A percentile compares a stretch with the other conserved stretches of the same genome.
These are phyloP conservation scores for Eledona agricola DNA, from an alignment of 2,888 invertebrate species.

Conservation along the genomic window DNA sequence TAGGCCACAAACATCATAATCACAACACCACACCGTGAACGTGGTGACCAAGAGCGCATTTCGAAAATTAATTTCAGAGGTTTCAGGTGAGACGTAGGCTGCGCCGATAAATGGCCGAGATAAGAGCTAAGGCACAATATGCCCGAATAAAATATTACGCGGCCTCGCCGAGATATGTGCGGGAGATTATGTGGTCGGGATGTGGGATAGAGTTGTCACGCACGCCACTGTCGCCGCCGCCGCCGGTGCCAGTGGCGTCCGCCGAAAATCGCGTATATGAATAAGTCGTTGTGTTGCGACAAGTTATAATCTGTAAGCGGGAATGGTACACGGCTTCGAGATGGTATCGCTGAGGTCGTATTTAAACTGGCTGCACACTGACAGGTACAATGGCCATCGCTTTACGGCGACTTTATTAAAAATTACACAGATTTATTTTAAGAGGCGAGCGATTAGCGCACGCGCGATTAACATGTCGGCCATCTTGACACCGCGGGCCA, in stretches of 20 bases:
- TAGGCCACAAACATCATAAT: too few relatives aligned
- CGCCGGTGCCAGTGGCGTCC: too few relatives aligned
- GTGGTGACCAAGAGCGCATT: too few relatives aligned
- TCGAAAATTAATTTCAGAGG: constrained; percentile 56
- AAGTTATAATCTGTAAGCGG: constrained; percentile 52
- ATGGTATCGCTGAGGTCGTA: constrained; percentile 48
- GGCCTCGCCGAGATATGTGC: constrained; percentile 47
- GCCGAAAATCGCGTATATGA: too few relatives aligned
- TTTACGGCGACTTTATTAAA: constrained; percentile 53
- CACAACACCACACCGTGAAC: too few relatives aligned
- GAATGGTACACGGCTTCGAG: constrained; percentile 43
- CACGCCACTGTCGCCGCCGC: too few relatives aligned
- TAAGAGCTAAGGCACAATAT: constrained; percentile 46
- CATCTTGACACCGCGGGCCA: too few relatives aligned
- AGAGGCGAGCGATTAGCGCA: constrained; percentile 13
- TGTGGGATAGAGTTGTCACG: constrained; percentile 39
- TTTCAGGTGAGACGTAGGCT: constrained; percentile 55
- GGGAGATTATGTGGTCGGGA: constrained; percentile 34
- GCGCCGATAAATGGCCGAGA: constrained; percentile 52
- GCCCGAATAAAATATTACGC: constrained; percentile 57
- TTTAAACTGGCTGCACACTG: constrained; percentile 48
- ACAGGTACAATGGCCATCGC: constrained; percentile 52
- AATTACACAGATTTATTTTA: constrained; percentile 40
- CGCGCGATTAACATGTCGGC: constrained; percentile 11
- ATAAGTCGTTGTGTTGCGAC: constrained; percentile 49